Base-by-base conservation (phyloP, 2,113 vertebrate species). In the Epinephelus fuscoguttatus region DNA sequence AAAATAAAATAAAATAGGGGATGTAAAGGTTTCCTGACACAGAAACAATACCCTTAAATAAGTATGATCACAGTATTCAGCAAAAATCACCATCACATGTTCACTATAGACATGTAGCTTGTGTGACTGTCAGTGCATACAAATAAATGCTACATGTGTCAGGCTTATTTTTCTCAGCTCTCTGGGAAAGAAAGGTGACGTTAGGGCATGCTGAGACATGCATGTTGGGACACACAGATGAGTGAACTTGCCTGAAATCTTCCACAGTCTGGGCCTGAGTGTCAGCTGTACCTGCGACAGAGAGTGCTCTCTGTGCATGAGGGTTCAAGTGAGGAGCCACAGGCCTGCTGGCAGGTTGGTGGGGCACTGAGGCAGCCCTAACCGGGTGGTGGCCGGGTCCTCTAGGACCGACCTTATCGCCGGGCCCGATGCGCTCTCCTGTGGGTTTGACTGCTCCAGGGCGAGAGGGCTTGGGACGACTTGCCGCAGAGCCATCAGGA, bases 351-450 rank as follows among this genome's bases (percentile, higher is more conserved):
- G 74, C 63, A 3, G 94, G 85, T 7, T 93, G 88, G 25, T 96
- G 91, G 52, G 96, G 96, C 12, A 96, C 94, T 0, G 94, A 95
- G 66, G 93, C 94, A 2, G 96, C 95, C 49, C 96, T 94, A n/a
- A 96, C 88, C 0, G 82, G 76, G 10, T 87, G 45, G 88, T 92
- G 69, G 57, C 90, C 92, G 0, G 85, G 87, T 57, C 86, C 85
- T 82, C 93, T 95, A 12, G 87, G 88, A 15, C 91, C 89, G 19
- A 69, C 15, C 78, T 85, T 94, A 17, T 75, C 2, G 14, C 70
- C 53, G 2, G 50, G 27, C n/a, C 59, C 52, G 0, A 47, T 37
- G 30, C 8, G 60, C 18, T 81, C 88, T 25, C 76, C 90, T 7
- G 30, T 23, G 25, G 84, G 57, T 76, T 80, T 87, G 80, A 62